Conservation (phyloP, 2,888 invertebrate genomes). For the Polydrusus tereticollis region DNA sequence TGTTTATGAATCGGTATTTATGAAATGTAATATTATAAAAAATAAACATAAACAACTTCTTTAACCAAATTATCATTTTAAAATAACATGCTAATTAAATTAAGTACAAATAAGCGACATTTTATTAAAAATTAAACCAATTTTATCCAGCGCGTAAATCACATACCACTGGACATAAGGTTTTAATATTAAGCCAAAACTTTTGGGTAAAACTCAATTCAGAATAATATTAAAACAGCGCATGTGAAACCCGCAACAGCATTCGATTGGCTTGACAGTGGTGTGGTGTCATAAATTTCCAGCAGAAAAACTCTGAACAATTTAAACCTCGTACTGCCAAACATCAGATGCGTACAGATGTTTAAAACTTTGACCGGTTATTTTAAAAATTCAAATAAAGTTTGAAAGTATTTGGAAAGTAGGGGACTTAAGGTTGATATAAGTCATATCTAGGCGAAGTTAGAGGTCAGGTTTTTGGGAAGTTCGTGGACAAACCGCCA, state of each 20-base stretch:
- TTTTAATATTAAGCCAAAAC: neutral
- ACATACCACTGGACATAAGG: neutral
- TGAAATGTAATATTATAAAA: no score
- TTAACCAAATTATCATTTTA: no score
- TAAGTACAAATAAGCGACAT: no score
- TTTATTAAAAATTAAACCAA: neutral
- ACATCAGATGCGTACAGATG: neutral
- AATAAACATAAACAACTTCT: no score
- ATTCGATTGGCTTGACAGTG: neutral
- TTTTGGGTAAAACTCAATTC: neutral
- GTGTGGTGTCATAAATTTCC: neutral
- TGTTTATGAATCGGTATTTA: no score
- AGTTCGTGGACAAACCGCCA: conserved; percentile 19
- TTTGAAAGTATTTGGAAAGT: neutral
- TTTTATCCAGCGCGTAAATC: neutral
- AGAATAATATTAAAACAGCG: neutral
- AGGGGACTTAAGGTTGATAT: neutral
- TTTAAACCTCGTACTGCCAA: neutral
- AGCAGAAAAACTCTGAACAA: neutral
- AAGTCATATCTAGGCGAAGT: neutral
- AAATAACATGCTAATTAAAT: no score
- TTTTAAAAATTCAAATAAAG: neutral
- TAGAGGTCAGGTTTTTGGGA: neutral
- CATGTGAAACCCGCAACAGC: neutral
- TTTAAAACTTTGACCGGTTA: conserved; percentile 9